These are phyloP conservation scores for Parnassius smintheus DNA, from an alignment of 2,888 invertebrate species.

Conservation along the genomic window DNA sequence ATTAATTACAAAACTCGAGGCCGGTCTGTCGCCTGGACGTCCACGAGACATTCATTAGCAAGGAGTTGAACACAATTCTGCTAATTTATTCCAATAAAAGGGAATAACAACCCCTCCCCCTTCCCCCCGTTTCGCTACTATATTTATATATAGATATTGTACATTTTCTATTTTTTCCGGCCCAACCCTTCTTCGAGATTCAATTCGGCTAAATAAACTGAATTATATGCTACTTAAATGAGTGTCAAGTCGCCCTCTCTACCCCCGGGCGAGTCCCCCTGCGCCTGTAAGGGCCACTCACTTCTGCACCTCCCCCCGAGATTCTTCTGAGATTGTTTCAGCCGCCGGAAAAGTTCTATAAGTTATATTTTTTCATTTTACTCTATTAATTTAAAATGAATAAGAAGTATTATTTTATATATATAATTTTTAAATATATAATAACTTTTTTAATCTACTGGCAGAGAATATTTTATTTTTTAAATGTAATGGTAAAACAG, in stretches of 20 bases:
- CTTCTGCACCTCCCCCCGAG: constrained; percentile 62
- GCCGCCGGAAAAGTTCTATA: constrained; percentile 34
- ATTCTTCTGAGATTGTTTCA: constrained; percentile 60
- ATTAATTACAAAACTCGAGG: constrained; percentile 58
- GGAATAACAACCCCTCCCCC: constrained; percentile 42
- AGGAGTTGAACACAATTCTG: constrained; percentile 59
- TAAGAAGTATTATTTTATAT: no score
- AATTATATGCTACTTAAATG: constrained; percentile 87
- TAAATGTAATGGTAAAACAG: no score
- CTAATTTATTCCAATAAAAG: constrained; percentile 76
- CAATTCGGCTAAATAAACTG: constrained; percentile 82
- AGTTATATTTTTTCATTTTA: not conserved
- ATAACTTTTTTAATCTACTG: no score
- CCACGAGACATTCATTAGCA: constrained; percentile 71
- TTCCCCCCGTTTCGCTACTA: constrained; percentile 15
- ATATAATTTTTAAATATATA: no score
- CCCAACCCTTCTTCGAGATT: constrained; percentile 57
- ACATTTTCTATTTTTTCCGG: constrained; percentile 43
- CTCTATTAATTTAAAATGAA: no score
- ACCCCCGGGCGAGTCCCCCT: constrained; percentile 37
- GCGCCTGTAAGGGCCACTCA: constrained; percentile 57
- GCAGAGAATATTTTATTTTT: no score
- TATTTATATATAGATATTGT: constrained; percentile 31
- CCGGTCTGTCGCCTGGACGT: constrained; percentile 46
- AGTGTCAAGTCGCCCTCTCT: constrained; percentile 73